Conservation (phyloP, 2,888 invertebrate genomes). For the Mongoloraphidia duomilia region DNA sequence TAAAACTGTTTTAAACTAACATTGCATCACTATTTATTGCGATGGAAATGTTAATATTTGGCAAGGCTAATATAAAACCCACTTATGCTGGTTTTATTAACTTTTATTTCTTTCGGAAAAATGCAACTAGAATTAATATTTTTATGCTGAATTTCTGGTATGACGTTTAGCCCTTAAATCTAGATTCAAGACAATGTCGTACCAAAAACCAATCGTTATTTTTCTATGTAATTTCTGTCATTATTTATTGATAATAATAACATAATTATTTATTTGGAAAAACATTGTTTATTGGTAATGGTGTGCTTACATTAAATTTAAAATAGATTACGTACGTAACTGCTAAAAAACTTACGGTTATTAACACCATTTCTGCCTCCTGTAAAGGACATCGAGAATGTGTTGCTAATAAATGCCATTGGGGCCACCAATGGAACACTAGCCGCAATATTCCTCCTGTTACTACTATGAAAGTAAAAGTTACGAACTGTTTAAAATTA, state of each 20-base stretch:
- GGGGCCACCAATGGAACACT: slow-evolving; percentile 79
- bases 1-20: too few species aligned
- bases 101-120: background rate
- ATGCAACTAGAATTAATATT: slow-evolving; percentile 7
- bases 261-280: background rate
- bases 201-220: too few species aligned
- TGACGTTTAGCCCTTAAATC: too few species aligned
- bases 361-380: slow-evolving; percentile 61
- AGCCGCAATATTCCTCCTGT: slow-evolving; percentile 66
- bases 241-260: too few species aligned
- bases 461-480: slow-evolving; percentile 46
- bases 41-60: too few species aligned
- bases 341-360: slow-evolving; percentile 41
- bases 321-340: background rate
- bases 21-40: too few species aligned
- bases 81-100: too few species aligned
- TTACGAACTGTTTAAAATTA: slow-evolving; percentile 35
- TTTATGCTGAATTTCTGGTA: too few species aligned
- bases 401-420: slow-evolving; percentile 58
- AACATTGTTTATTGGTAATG: background rate
- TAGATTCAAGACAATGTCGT: too few species aligned
- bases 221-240: too few species aligned
- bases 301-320: background rate
- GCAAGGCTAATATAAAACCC: too few species aligned
- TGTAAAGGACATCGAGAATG: slow-evolving; percentile 53